phyloP scores from a whole-genome alignment of 2,113 vertebrate species.

The Cranoglanis bouderius region DNA sequence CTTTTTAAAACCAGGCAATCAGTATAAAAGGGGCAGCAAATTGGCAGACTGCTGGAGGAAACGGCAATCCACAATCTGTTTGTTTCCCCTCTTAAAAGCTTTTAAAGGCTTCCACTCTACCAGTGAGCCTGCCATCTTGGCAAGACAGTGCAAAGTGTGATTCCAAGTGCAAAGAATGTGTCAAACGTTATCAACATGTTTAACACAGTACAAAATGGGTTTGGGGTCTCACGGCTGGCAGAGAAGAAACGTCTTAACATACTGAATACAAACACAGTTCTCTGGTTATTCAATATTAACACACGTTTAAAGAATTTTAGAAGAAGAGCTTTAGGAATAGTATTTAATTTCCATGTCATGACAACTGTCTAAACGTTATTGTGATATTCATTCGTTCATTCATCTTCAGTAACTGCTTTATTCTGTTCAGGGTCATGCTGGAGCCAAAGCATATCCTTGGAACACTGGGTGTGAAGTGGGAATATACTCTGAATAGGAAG shows the following conservation, averaged over 20 bases:
- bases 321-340: not conserved
- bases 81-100: constrained; percentile 51
- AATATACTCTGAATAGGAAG: not conserved
- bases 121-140: constrained; percentile 43
- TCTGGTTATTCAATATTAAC: not conserved
- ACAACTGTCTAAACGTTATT: not conserved
- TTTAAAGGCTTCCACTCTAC: constrained; percentile 41
- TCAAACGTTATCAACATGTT: constrained; percentile 42
- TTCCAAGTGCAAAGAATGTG: constrained; percentile 49
- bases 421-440: not conserved
- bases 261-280: not conserved
- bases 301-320: not conserved
- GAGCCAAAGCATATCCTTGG: not conserved
- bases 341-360: too few species aligned
- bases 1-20: constrained; percentile 42
- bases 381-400: not conserved
- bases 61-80: constrained; percentile 49
- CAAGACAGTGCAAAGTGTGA: constrained; percentile 27
- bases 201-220: constrained; percentile 19
- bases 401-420: not conserved
- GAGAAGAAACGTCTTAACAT: not conserved
- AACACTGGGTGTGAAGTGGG: not conserved
- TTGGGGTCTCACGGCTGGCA: not conserved
- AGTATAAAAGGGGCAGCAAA: constrained; percentile 49
- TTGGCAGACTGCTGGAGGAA: constrained; percentile 44